These are phyloP conservation scores for Plecotus auritus DNA, from an alignment of 2,113 vertebrate species.

Conservation along the genomic window DNA sequence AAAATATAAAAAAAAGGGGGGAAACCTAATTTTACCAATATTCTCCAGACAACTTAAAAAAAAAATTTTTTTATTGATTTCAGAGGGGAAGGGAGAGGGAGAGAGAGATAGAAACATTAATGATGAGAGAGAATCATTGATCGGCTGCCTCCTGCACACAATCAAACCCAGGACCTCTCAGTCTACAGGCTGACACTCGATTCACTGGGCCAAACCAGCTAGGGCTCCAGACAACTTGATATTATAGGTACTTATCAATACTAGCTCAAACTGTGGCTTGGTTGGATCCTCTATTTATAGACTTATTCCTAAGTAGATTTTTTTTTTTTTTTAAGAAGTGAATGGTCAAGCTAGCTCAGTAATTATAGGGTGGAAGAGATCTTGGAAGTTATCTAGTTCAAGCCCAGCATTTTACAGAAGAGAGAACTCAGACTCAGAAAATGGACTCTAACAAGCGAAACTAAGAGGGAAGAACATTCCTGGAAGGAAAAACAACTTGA, in stretches of 20 bases:
- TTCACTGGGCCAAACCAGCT: too few species aligned
- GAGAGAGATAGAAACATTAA: too few species aligned
- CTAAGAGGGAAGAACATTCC: background rate
- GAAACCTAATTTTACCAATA: background rate
- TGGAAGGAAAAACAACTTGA: background rate
- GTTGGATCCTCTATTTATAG: background rate
- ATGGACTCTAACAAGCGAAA: background rate
- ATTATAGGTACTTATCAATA: background rate
- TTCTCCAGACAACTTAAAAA: background rate
- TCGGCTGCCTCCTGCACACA: too few species aligned
- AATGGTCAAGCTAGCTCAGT: background rate
- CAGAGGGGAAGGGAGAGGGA: too few species aligned
- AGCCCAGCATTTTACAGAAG: background rate
- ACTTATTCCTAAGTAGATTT: background rate
- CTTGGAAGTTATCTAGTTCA: background rate
- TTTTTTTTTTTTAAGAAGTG: constrained; percentile 16
- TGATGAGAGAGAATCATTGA: too few species aligned
- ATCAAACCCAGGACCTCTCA: too few species aligned
- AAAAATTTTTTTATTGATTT: too few species aligned
- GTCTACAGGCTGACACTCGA: too few species aligned
- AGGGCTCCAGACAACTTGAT: background rate
- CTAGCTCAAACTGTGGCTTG: background rate
- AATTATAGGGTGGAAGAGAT: background rate
- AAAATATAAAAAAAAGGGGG: background rate
- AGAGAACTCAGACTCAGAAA: background rate